Base-by-base conservation (phyloP, 2,888 invertebrate species). In the Gastracanthus pulcherrimus region DNA sequence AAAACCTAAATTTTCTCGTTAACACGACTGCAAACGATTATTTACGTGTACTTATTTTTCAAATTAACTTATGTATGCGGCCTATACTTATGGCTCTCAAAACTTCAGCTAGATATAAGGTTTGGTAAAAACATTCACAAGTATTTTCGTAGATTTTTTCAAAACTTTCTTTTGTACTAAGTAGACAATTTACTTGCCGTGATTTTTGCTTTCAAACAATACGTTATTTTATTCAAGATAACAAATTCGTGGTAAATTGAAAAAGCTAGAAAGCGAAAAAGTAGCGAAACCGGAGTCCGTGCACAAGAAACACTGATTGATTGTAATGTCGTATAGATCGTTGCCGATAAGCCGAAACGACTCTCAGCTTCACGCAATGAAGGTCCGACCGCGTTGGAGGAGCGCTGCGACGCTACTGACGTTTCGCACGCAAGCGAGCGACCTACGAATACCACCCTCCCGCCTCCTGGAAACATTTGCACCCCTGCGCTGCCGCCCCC, bases 371-470 rank as follows among this genome's bases (percentile, higher is more conserved):
- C n/a, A n/a, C n/a, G n/a, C n/a, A n/a, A n/a, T n/a, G 67, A 16
- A 62, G 19, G 71, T 74, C 80, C 81, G 85, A 86, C 88, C 87
- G 87, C 85, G 83, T 85, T 85, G 85, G 84, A 82, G 86, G 87
- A 85, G 84, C 86, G 88, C 86, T 86, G 87, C 87, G 87, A 86
- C 85, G 87, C 86, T 86, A 89, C 89, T 89, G 88, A 83, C 86
- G 86, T 86, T 86, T 85, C 85, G 84, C 86, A 86, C 87, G 87
- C 87, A 84, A 86, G 87, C 88, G 84, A 84, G 84, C 82, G 82
- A 85, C 85, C 86, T 80, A 76, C 86, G 84, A 84, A 82, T 80
- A 85, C 85, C 31, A 86, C 86, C 86, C 87, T 84, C 84, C 84
- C 78, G 85, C 86, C 86, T 84, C 84, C 83, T 71, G 81, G 84